Evolutionary conservation across 2,888 invertebrate species (phyloP).

Genomic region (Rhingia rostrata): DNA sequence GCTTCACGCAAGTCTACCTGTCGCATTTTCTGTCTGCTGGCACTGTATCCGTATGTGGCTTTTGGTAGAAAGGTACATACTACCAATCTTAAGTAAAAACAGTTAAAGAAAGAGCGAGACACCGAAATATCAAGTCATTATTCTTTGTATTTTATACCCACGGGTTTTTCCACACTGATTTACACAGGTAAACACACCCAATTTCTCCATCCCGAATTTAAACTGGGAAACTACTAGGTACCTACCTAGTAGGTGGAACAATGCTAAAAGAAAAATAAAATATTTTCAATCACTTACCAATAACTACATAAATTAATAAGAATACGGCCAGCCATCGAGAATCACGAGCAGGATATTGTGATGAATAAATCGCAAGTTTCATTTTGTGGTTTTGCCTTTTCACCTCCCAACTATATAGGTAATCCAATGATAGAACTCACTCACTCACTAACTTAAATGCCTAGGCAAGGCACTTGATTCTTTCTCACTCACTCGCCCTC

Average conservation of each 20-base stretch:
- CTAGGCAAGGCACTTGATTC: conserved; percentile 46
- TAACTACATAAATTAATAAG: conserved; percentile 79
- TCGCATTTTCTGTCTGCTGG: conserved; percentile 50
- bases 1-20: conserved; percentile 57
- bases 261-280: not conserved
- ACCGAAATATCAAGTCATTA: conserved; percentile 5
- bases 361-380: conserved; percentile 62
- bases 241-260: not conserved
- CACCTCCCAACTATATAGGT: not conserved
- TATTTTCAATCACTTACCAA: conserved; percentile 77
- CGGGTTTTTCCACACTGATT: conserved; percentile 17
- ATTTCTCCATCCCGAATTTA: conserved; percentile 24
- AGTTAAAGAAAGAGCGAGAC: conserved; percentile 49
- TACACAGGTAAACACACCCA: conserved; percentile 63
- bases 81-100: conserved; percentile 4
- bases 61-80: conserved; percentile 32
- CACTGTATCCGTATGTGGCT: conserved; percentile 16
- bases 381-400: conserved; percentile 49
- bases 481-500: conserved; percentile 62
- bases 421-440: conserved; percentile 57
- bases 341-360: conserved; percentile 62
- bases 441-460: conserved; percentile 32
- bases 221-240: not conserved
- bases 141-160: conserved; percentile 20
- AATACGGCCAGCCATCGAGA: conserved; percentile 79